Evolutionary conservation across 2,888 invertebrate genomes (phyloP).

Genomic region (Cosmia trapezina): DNA sequence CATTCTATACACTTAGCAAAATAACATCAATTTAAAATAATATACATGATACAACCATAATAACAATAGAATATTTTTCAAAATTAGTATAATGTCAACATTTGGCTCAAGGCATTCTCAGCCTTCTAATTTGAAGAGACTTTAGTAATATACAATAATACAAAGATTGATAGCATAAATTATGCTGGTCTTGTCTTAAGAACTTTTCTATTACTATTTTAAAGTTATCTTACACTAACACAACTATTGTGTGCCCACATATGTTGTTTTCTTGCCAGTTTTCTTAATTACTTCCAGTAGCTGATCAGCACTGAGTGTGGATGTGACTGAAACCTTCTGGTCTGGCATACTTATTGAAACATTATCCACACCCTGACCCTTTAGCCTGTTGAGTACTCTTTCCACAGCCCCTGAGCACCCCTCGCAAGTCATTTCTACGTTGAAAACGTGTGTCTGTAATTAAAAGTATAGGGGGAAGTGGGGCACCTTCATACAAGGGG

Average conservation of each 20-base stretch:
- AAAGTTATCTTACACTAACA: constrained; percentile 31
- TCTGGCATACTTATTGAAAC: constrained; percentile 92
- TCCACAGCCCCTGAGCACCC: constrained; percentile 97
- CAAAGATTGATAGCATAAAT: constrained; percentile 33
- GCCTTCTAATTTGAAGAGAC: constrained; percentile 12
- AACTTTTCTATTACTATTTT: constrained; percentile 26
- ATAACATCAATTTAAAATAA: constrained; percentile 53
- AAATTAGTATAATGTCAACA: constrained; percentile 42
- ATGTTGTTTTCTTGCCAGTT: constrained; percentile 93
- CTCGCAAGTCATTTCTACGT: constrained; percentile 98
- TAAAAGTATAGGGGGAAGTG: constrained; percentile 27
- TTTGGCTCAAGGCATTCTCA: constrained; percentile 54
- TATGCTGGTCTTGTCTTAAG: constrained; percentile 33
- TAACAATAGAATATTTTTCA: constrained; percentile 31
- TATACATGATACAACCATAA: constrained; percentile 49
- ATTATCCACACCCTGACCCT: constrained; percentile 93
- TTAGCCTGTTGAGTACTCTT: constrained; percentile 95
- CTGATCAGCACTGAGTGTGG: constrained; percentile 92
- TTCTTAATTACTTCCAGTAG: constrained; percentile 94
- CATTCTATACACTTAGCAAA: constrained; percentile 48
- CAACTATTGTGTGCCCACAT: constrained; percentile 87
- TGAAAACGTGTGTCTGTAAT: constrained; percentile 93
- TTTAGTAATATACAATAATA: constrained; percentile 29
- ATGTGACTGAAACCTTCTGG: constrained; percentile 93
- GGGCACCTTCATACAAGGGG: too few relatives aligned